phyloP scores from a whole-genome alignment of 2,113 vertebrate genomes.

The Chaenogobius annularis region DNA sequence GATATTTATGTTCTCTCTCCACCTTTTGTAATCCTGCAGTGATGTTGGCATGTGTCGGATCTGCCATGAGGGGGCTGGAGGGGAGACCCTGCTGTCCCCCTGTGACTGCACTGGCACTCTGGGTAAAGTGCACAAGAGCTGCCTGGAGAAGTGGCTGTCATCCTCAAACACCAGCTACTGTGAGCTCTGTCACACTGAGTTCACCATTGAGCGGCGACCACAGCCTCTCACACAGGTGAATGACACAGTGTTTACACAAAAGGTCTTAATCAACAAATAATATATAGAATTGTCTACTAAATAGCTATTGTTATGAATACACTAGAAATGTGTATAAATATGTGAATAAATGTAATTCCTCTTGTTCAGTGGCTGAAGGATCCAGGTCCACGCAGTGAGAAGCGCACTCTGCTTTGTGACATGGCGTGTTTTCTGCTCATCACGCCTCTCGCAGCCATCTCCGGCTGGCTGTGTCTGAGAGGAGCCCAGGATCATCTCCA shows the following conservation, averaged over 20 bases:
- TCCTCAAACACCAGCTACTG: constrained; percentile 99
- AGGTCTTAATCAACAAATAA: background rate
- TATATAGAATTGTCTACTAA: background rate
- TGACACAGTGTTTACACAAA: background rate
- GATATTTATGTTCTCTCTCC: constrained; percentile 1
- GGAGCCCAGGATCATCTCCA: constrained; percentile 96
- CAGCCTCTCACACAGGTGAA: constrained; percentile 93
- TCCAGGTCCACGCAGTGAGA: constrained; percentile 93
- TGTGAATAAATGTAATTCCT: background rate
- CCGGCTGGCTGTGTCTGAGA: constrained; percentile 93
- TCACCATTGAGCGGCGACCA: constrained; percentile 91
- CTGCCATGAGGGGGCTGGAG: constrained; percentile 92
- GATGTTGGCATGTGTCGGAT: constrained; percentile 97
- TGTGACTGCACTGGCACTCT: constrained; percentile 94
- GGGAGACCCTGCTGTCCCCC: constrained; percentile 90
- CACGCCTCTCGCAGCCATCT: constrained; percentile 92
- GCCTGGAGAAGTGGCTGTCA: constrained; percentile 97
- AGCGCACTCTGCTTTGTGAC: constrained; percentile 94
- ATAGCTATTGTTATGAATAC: background rate
- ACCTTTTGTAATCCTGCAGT: constrained; percentile 57
- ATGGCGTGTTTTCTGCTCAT: constrained; percentile 98
- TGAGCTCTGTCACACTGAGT: constrained; percentile 97
- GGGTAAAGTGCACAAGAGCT: constrained; percentile 98
- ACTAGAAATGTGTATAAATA: background rate
- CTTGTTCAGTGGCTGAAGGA: constrained; percentile 90